A percentile compares a stretch with the other conserved stretches of the same genome.
These are phyloP conservation scores for Phalanger gymnotis DNA, from an alignment of 2,797 vertebrate genomes.

Conservation along the genomic window DNA sequence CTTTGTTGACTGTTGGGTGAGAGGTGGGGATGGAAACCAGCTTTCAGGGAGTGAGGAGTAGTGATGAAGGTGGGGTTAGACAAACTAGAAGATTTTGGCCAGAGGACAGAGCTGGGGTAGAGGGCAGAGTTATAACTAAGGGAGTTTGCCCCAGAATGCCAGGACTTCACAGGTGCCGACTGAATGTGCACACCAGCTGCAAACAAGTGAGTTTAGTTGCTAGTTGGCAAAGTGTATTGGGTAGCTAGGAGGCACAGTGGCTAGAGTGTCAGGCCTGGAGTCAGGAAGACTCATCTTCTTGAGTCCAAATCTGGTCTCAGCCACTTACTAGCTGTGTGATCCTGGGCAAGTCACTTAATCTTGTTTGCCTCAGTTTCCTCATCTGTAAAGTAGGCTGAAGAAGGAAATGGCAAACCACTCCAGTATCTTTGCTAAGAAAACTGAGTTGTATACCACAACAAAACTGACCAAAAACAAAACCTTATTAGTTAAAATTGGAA, in stretches of 20 bases:
- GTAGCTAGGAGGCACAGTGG: background rate
- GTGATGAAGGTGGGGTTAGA: background rate
- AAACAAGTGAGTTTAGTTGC: background rate
- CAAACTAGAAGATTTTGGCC: background rate
- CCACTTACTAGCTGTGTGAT: background rate
- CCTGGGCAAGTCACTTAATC: background rate
- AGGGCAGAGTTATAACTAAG: background rate
- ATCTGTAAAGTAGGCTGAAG: accelerated
- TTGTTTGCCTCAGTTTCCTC: background rate
- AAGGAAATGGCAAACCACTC: background rate
- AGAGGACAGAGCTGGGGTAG: background rate
- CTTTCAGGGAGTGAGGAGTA: background rate
- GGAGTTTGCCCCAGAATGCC: background rate
- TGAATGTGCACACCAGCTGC: background rate
- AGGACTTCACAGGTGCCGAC: background rate
- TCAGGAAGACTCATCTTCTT: background rate
- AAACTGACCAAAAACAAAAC: background rate
- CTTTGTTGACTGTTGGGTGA: background rate
- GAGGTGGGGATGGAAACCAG: background rate
- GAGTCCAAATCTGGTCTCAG: background rate
- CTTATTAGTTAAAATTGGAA: background rate
- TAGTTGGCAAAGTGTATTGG: background rate
- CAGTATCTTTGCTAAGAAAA: background rate
- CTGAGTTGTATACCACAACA: accelerated
- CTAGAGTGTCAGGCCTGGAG: background rate